Percentiles rank a stretch among this genome's conserved stretches.
These are phyloP conservation scores for Brachyrhaphis roseni DNA, from an alignment of 2,797 vertebrate species.

Conservation along the genomic window DNA sequence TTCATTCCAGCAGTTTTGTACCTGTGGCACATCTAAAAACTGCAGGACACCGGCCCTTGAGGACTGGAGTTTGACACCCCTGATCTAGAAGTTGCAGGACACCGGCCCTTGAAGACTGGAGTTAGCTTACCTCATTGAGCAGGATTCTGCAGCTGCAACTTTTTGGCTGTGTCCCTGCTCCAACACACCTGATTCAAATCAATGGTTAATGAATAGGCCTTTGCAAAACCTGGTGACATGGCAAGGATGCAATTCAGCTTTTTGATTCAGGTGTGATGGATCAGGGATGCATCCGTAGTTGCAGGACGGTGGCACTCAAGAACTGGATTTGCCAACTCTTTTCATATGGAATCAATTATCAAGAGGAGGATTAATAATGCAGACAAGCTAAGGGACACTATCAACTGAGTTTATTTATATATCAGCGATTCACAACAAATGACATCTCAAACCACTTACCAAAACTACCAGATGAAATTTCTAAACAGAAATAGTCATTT, in stretches of 20 bases:
- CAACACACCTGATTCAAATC: not conserved
- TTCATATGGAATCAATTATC: not conserved
- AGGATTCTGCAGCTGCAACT: not conserved
- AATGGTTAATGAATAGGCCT: not conserved
- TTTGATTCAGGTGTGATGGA: not conserved
- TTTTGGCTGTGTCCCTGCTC: not conserved
- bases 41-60: too few species aligned
- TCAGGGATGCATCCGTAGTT: not conserved
- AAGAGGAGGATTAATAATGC: not conserved
- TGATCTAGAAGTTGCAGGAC: too few species aligned
- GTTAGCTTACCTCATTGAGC: not conserved
- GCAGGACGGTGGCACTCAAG: not conserved
- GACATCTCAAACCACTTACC: not conserved
- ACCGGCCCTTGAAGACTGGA: too few species aligned
- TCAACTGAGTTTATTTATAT: not conserved
- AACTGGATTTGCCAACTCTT: not conserved
- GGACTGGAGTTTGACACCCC: too few species aligned
- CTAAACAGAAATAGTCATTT: not conserved
- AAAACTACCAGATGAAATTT: not conserved
- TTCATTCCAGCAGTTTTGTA: too few species aligned
- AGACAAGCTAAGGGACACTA: not conserved
- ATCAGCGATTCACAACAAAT: not conserved
- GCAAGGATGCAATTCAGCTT: not conserved
- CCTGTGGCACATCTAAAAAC: too few species aligned
- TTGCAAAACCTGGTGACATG: not conserved